Base-by-base conservation (phyloP, 2,113 vertebrate species). In the Tachycineta bicolor region DNA sequence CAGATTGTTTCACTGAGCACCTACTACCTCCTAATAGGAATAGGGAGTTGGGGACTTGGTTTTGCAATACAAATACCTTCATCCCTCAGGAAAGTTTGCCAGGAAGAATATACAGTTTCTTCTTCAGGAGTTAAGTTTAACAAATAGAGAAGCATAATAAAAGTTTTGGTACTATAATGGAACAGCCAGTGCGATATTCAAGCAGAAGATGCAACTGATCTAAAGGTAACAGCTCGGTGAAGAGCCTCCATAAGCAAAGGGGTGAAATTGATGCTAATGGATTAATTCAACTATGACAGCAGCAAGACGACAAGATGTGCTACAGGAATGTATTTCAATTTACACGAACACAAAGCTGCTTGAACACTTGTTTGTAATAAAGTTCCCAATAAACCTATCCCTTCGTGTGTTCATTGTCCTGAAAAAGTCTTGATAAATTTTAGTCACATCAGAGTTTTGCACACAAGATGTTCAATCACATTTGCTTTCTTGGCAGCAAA, bases 371-470 rank as follows among this genome's bases (percentile, higher is more conserved):
- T 5, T 83, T 0, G 0, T 11, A 63, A 77, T 0, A 1, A 71
- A 68, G 18, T 11, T 70, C 4, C 0, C 41, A 62, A 76, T 19
- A 80, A 62, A 75, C 2, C 13, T 65, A 7, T 52, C 77, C 11
- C n/a, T 25, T 55, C 0, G 0, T 22, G n/a, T 2, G 2, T 41
- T 79, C 70, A 75, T 8, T 15, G 12, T 25, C 20, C 24, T 11
- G 43, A 87, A 85, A 70, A 47, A 31, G 20, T 23, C 47, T 63
- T 47, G 28, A 68, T 23, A 33, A 37, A 53, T 44, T 76, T 74
- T 1, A 58, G n/a, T 28, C 14, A 70, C 2, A 3, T 58, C 44
- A n/a, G 9, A 67, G n/a, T 33, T 82, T n/a, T 18, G 5, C 19
- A 28, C 7, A 82, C 4, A 68, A 68, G 8, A 75, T 6, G 8